A percentile compares a stretch with the other conserved stretches of the same genome.
Evolutionary conservation across 2,888 invertebrate species (phyloP).

Genomic region (Drosophila prostipennis): DNA sequence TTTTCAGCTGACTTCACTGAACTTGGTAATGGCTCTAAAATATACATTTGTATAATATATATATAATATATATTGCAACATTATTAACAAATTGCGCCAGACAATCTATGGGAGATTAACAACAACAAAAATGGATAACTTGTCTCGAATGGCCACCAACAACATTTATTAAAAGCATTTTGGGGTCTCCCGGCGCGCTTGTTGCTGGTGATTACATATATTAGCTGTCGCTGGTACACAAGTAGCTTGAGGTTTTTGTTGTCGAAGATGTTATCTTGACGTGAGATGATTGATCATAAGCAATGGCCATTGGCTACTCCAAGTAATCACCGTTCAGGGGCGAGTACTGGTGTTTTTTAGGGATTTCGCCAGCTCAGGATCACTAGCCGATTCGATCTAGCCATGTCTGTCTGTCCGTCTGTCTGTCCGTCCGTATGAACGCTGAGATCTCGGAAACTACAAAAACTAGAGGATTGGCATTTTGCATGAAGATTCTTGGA

Average conservation of each 20-base stretch:
- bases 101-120: constrained; percentile 45
- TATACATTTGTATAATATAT: constrained; percentile 23
- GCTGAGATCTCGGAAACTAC: no score
- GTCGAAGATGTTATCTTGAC: constrained; percentile 66
- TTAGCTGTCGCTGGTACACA: constrained; percentile 65
- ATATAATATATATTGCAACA: constrained; percentile 69
- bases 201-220: constrained; percentile 66
- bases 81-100: constrained; percentile 77
- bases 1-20: constrained; percentile 27
- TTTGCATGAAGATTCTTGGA: no score
- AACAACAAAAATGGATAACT: constrained; percentile 45
- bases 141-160: constrained; percentile 52
- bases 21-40: constrained; percentile 22
- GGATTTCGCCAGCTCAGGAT: constrained; percentile 22
- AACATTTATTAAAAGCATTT: constrained; percentile 77
- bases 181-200: constrained; percentile 57
- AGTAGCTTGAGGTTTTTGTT: constrained; percentile 61
- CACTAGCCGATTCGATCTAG: background rate
- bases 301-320: constrained; percentile 31
- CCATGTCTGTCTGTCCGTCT: background rate
- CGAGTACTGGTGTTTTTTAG: constrained; percentile 6
- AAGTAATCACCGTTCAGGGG: constrained; percentile 51
- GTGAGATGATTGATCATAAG: constrained; percentile 75
- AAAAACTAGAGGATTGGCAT: no score
- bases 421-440: background rate